Percentiles rank a stretch among this genome's conserved stretches.
Conservation (phyloP, 1,140 invertebrate genomes). For the Neodiprion virginianus region DNA sequence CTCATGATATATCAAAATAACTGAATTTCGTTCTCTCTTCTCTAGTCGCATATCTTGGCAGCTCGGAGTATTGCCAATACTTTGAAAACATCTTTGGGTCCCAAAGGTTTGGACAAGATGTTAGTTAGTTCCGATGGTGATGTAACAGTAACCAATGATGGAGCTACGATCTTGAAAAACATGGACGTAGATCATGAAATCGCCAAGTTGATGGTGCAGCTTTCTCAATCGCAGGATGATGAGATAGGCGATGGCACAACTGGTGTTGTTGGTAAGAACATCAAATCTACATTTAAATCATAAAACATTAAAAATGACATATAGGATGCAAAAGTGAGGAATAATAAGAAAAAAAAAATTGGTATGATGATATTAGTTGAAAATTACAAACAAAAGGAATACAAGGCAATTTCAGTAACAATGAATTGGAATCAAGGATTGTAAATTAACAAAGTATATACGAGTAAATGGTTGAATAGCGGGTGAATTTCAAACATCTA, state of each 20-base stretch:
- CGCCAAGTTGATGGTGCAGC: slow-evolving; percentile 96
- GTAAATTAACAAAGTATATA: too few species aligned
- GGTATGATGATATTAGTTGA: too few species aligned
- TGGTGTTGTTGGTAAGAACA: slow-evolving; percentile 81
- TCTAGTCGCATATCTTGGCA: slow-evolving; percentile 96
- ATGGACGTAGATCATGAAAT: slow-evolving; percentile 99
- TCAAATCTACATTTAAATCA: too few species aligned
- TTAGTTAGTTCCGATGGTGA: slow-evolving; percentile 98
- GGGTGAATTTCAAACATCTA: too few species aligned
- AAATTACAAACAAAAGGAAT: too few species aligned
- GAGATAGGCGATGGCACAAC: slow-evolving; percentile 99
- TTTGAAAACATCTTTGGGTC: slow-evolving; percentile 93
- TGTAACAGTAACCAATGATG: slow-evolving; percentile 98
- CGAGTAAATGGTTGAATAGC: too few species aligned
- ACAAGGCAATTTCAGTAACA: too few species aligned
- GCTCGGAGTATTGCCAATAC: slow-evolving; percentile 90
- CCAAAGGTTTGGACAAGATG: slow-evolving; percentile 96
- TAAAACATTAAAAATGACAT: too few species aligned
- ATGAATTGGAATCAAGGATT: too few species aligned
- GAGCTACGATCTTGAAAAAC: slow-evolving; percentile 97
- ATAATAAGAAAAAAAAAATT: too few species aligned
- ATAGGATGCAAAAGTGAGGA: too few species aligned
- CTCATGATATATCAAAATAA: neutral
- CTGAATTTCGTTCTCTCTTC: slow-evolving; percentile 36
- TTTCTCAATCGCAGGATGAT: slow-evolving; percentile 99